Evolutionary conservation across 2,888 invertebrate genomes (phyloP).

Genomic region (Drosophila borealis): DNA sequence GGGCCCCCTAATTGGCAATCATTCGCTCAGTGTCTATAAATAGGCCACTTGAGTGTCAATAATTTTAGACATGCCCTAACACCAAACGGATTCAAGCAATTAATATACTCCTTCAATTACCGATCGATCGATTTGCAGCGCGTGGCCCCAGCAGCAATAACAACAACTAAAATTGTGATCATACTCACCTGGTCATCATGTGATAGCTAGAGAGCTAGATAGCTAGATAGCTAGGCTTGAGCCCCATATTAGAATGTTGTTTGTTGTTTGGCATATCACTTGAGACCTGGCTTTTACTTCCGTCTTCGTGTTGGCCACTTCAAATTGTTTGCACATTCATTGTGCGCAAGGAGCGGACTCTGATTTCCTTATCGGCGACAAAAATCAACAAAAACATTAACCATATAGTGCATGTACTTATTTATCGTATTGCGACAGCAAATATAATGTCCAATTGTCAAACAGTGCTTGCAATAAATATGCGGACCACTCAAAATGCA

Average conservation of each 20-base stretch:
- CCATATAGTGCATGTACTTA: constrained; percentile 1
- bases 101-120: constrained; percentile 7
- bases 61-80: constrained; percentile 51
- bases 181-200: constrained; percentile 33
- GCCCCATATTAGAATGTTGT: constrained; percentile 2
- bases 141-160: constrained; percentile 19
- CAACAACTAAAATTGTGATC: constrained; percentile 5
- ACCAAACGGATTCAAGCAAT: constrained; percentile 31
- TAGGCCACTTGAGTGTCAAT: constrained; percentile 40
- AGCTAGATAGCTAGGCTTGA: neutral
- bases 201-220: constrained; percentile 25
- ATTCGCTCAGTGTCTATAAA: constrained; percentile 65
- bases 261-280: constrained; percentile 18
- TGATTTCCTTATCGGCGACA: constrained; percentile 29
- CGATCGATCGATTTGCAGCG: constrained; percentile 20
- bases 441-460: constrained; percentile 7
- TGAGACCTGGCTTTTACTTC: constrained; percentile 32
- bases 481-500: neutral
- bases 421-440: constrained; percentile 15
- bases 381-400: constrained; percentile 16
- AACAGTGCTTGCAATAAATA: constrained; percentile 1
- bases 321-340: constrained; percentile 39
- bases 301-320: constrained; percentile 45
- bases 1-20: constrained; percentile 57
- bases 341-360: constrained; percentile 23